Evolutionary conservation across 2,113 vertebrate species (phyloP).

Genomic region (Hypomesus transpacificus): DNA sequence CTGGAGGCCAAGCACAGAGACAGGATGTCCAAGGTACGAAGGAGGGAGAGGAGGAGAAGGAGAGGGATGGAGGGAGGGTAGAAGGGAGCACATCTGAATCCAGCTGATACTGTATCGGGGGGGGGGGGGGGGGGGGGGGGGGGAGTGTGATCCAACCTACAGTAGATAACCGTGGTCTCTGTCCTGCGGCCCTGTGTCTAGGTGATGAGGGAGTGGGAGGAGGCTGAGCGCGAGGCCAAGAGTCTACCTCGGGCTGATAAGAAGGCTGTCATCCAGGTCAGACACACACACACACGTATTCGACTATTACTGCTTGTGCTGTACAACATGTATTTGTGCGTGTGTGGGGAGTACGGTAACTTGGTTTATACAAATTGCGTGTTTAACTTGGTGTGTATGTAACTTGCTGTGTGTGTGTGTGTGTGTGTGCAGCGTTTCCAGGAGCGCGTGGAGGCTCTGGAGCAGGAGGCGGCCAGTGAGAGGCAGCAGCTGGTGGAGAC

Average conservation of each 20-base stretch:
- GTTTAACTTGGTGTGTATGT: background rate
- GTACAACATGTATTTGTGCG: too few species aligned
- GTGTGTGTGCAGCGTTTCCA: conserved; percentile 84
- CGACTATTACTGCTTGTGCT: background rate
- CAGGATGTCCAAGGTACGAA: conserved; percentile 90
- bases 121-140: too few species aligned
- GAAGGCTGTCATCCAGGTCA: conserved; percentile 97
- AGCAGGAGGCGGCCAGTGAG: conserved; percentile 95
- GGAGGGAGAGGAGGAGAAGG: background rate
- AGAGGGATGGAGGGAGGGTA: background rate
- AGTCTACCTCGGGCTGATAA: conserved; percentile 93
- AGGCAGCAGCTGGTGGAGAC: conserved; percentile 96
- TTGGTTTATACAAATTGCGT: background rate
- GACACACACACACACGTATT: background rate
- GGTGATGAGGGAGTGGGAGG: conserved; percentile 99
- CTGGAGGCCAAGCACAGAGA: conserved; percentile 95
- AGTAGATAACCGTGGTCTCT: conserved; percentile 6
- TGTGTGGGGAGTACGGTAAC: too few species aligned
- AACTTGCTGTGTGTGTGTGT: conserved; percentile 3
- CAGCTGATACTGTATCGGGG: background rate
- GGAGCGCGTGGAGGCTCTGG: conserved; percentile 94
- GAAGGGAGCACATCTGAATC: conserved; percentile 11
- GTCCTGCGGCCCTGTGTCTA: conserved; percentile 42
- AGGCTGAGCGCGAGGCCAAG: conserved; percentile 93
- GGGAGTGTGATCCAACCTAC: background rate